Evolutionary conservation across 2,888 invertebrate species (phyloP), one percentile per base, ranked within the genome.

Genomic region (Erebia aethiops): DNA sequence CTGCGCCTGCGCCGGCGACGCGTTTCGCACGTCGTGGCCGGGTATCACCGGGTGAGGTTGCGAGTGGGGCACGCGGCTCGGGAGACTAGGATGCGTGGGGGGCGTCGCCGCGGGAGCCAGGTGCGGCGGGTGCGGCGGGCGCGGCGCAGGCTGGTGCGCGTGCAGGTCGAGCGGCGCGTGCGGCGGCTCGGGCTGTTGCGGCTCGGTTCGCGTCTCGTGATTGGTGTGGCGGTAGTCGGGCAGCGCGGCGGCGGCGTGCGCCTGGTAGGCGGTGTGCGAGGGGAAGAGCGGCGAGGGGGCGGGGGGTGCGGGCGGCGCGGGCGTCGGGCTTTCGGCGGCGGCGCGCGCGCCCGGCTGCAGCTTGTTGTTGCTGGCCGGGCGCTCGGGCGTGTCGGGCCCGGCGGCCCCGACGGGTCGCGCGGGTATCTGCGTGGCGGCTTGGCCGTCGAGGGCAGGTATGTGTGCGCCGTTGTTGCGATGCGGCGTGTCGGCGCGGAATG

Each of bases 131-230:
- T 76, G 84, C 77, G 74, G 80, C 70, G 74, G 82, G 74, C 79
- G 82, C 77, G 83, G 81, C 69, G 87, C 84, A 75, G 86, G 81
- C 75, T 86, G 88, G 76, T 87, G 89, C 71, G 89, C 84, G 81
- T 90, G 91, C 67, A 89, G 84, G 81, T 91, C 90, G 75, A 90
- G 85, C 66, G 90, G 90, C 76, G 85, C 90, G 69, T 86, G 84
- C 21, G 88, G 84, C 74, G 81, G 85, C 77, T 80, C 86, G 26
- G 85, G 79, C 65, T 84, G 82, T 76, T 69, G 88, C 26, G 79
- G 80, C 67, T 90, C 90, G 66, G 89, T 89, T 82, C 90, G 95
- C 85, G 95, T 94, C 81, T 94, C 94, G 83, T 95, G 95, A 81
- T 91, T 93, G 54, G 91, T 91, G 79, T 91, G 93, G 63, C 92